A percentile compares a stretch with the other conserved stretches of the same genome.
phyloP scores from a whole-genome alignment of 2,113 vertebrate genomes.

The Antidorcas marsupialis region DNA sequence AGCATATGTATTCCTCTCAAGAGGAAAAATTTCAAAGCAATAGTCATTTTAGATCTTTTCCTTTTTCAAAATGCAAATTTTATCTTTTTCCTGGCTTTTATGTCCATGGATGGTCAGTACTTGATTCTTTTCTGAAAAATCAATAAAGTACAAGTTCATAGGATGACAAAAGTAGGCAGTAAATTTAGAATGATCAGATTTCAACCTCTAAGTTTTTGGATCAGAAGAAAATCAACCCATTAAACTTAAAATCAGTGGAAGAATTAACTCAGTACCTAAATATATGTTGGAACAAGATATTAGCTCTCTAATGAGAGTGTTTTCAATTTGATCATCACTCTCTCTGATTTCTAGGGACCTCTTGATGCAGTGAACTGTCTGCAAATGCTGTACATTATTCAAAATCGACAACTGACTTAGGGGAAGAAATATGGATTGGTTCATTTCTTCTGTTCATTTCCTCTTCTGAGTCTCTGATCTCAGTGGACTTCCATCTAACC shows the following conservation, averaged over 20 bases:
- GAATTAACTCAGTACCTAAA: neutral
- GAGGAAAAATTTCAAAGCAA: neutral
- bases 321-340: slow-evolving; percentile 16
- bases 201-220: slow-evolving; percentile 46
- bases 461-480: neutral
- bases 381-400: neutral
- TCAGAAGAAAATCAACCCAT: slow-evolving; percentile 30
- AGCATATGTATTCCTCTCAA: slow-evolving; percentile 6
- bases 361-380: neutral
- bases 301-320: neutral
- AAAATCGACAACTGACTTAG: neutral
- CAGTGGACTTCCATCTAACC: neutral
- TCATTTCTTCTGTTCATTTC: neutral
- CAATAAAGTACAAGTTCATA: slow-evolving; percentile 8
- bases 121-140: neutral
- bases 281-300: neutral
- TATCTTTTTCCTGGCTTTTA: neutral
- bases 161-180: neutral
- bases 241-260: slow-evolving; percentile 45
- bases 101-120: neutral
- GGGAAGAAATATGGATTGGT: neutral
- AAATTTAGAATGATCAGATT: slow-evolving; percentile 18
- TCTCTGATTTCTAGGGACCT: slow-evolving; percentile 25
- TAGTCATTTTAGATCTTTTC: neutral
- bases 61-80: slow-evolving; percentile 23